A percentile compares a stretch with the other conserved stretches of the same genome.
These are phyloP conservation scores for Coleophora deauratella DNA, from an alignment of 2,888 invertebrate genomes.

Conservation along the genomic window DNA sequence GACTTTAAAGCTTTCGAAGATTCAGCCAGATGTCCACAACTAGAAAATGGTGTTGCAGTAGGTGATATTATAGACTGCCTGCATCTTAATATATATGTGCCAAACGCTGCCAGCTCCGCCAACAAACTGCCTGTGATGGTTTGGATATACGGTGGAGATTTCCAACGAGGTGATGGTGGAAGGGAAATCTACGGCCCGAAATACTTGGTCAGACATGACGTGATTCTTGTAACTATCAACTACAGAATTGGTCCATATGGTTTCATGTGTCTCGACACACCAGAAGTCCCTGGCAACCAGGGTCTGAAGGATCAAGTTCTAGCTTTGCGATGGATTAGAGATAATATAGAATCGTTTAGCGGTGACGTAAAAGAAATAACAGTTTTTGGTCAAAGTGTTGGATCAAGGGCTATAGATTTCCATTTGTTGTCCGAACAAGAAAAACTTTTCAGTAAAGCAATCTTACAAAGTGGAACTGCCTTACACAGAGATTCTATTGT, in stretches of 20 bases:
- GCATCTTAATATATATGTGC: conserved; percentile 36
- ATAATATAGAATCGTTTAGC: conserved; percentile 41
- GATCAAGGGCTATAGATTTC: conserved; percentile 35
- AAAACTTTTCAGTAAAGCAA: conserved; percentile 30
- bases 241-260: conserved; percentile 43
- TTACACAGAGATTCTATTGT: conserved; percentile 22
- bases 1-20: too few species aligned
- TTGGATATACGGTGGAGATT: conserved; percentile 38
- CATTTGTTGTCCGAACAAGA: conserved; percentile 34
- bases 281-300: conserved; percentile 41
- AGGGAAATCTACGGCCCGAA: conserved; percentile 28
- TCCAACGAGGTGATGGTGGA: conserved; percentile 21
- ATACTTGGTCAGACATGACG: conserved; percentile 34
- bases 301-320: conserved; percentile 43
- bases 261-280: conserved; percentile 40
- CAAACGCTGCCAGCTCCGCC: conserved; percentile 21
- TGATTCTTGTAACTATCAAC: conserved; percentile 37
- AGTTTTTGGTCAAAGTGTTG: conserved; percentile 37
- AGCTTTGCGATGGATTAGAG: conserved; percentile 40
- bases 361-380: conserved; percentile 40
- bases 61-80: conserved; percentile 28
- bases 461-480: conserved; percentile 37
- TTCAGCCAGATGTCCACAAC: neutral
- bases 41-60: too few species aligned
- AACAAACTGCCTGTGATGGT: conserved; percentile 38